Evolutionary conservation across 2,888 invertebrate genomes (phyloP).

Genomic region (Apamea anceps): DNA sequence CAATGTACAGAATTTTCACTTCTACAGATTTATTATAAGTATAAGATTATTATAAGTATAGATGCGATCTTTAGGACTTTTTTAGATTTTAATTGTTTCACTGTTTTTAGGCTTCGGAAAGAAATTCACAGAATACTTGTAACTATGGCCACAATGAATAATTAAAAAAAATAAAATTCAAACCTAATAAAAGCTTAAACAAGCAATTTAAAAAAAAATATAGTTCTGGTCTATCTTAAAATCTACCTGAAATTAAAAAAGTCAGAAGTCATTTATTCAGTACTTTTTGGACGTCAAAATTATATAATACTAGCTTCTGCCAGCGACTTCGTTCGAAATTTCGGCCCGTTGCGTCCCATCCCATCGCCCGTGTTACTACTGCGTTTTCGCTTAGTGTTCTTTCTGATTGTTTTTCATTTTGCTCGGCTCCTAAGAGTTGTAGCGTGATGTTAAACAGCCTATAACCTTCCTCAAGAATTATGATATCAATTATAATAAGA

Average conservation of each 20-base stretch:
- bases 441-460: no score
- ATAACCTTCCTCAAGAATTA: no score
- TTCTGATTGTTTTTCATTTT: no score
- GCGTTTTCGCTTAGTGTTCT: no score
- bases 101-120: neutral
- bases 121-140: neutral
- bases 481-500: no score
- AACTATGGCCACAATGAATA: neutral
- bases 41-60: no score
- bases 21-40: no score
- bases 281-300: neutral
- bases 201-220: neutral
- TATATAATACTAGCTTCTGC: neutral
- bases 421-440: no score
- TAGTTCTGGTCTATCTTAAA: neutral
- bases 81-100: neutral
- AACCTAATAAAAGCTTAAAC: neutral
- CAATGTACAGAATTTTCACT: no score
- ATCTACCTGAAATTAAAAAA: neutral
- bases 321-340: no score
- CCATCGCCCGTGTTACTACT: no score
- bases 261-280: neutral
- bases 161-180: neutral
- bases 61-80: neutral
- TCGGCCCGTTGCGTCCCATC: no score